Percentiles rank a stretch among this genome's conserved stretches.
Conservation (phyloP, 2,113 vertebrate species). For the Acrocephalus arundinaceus region DNA sequence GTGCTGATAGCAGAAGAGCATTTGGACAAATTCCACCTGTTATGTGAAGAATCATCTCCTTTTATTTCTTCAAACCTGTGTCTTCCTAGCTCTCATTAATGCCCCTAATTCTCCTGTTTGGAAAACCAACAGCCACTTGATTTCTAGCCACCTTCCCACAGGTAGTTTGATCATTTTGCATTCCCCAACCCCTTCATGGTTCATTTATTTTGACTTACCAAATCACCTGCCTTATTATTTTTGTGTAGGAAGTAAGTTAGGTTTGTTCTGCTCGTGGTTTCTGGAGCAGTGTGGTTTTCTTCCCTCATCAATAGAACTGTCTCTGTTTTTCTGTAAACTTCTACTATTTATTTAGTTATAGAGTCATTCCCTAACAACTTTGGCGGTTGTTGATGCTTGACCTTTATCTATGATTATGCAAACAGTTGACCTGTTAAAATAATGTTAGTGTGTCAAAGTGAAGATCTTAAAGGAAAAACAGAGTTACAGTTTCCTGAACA, state of each 20-base stretch:
- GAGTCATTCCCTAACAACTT: background rate
- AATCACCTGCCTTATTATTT: background rate
- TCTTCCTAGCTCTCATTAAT: background rate
- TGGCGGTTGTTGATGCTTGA: background rate
- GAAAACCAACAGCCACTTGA: background rate
- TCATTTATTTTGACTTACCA: background rate
- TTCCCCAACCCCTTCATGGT: background rate
- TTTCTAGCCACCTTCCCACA: background rate
- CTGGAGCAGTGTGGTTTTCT: background rate
- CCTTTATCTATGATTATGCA: background rate
- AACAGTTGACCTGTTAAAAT: background rate
- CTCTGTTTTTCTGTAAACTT: background rate
- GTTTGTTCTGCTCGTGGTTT: background rate
- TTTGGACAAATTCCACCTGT: conserved; percentile 22
- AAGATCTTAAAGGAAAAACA: background rate
- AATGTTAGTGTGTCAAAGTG: background rate
- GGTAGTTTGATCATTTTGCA: background rate
- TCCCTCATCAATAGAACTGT: background rate
- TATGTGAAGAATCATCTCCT: background rate
- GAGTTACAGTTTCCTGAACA: background rate
- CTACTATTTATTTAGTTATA: background rate
- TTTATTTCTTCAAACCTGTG: background rate
- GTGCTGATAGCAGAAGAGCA: background rate
- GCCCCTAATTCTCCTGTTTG: background rate
- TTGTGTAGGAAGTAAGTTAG: background rate